Conservation (phyloP, 37 sponge, comb jelly and placozoan species). For the Cliona cf. orientalis region DNA sequence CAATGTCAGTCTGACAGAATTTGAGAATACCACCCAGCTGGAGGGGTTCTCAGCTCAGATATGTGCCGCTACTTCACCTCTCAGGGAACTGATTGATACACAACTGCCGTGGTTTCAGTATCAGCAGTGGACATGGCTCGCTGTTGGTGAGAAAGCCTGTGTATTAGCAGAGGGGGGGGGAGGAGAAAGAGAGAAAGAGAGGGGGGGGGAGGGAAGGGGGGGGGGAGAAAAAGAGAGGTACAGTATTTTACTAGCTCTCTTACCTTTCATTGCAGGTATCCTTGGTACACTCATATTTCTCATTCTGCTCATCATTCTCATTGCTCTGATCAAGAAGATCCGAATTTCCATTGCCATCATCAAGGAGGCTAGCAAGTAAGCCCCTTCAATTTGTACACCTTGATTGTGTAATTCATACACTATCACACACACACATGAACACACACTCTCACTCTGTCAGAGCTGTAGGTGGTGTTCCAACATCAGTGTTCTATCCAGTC, state of each 20-base stretch:
- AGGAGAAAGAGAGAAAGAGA: background rate
- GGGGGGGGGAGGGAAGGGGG: background rate
- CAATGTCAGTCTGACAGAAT: too few relatives aligned
- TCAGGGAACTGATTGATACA: conserved; percentile 58
- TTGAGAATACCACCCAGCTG: conserved; percentile 40
- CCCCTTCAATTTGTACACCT: background rate
- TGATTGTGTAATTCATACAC: background rate
- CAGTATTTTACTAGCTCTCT: too few relatives aligned
- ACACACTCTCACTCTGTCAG: conserved; percentile 27
- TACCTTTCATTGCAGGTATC: conserved; percentile 89
- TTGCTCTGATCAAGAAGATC: conserved; percentile 83
- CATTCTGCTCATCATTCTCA: conserved; percentile 78
- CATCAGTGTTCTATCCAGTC: conserved; percentile 86
- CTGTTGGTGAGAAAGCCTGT: conserved; percentile 62
- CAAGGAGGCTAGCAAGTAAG: conserved; percentile 93
- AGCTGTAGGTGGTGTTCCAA: conserved; percentile 80
- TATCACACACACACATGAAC: background rate
- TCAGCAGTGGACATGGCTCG: conserved; percentile 90
- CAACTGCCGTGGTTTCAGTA: conserved; percentile 77
- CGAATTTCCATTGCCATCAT: conserved; percentile 89
- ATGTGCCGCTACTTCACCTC: conserved; percentile 28
- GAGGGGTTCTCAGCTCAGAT: conserved; percentile 18
- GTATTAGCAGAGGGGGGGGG: background rate
- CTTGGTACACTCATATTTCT: conserved; percentile 65
- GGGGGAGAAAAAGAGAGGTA: background rate